Base-by-base conservation (phyloP, 1,140 invertebrate species). In the Cotesia typhae region DNA sequence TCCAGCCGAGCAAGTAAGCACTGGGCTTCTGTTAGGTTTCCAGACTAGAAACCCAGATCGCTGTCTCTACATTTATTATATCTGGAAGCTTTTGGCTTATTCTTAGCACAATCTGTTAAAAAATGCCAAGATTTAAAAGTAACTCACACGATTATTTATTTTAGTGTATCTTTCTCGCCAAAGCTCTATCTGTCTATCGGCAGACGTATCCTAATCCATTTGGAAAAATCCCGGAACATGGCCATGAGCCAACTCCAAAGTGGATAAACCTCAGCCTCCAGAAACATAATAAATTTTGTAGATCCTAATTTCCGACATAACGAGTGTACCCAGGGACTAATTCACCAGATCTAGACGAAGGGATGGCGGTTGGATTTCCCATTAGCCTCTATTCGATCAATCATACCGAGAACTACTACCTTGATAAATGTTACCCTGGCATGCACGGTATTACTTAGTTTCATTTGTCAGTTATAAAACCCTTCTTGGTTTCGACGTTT, bases 141-240 rank as follows among this genome's bases (percentile, higher is more conserved):
- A 9, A 10, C 41, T 47, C 41, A 10, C 41, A 6, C 41, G 41
- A 47, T 47, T 47, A 47, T 47, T 47, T 47, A 47, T 47, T 47
- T 47, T 9, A 41, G 67, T 74, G 63, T 59, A 70, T 52, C 52
- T 74, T 64, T 61, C 17, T 47, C 14, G 12, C 5, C 55, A 36
- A 41, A 51, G 14, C 61, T 10, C 4, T 36, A 38, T 55, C 65
- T 7, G 63, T 70, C 47, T 20, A 65, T 65, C 41, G 38, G 63
- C 63, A 55, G 59, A 36, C 36, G 70, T 47, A 47, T 70, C 37
- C 70, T 70, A 67, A 74, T 74, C 63, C 37, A 70, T 74, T 70
- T 61, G 51, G 53, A 28, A n/a, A 37, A 74, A 70, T 7, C 38
- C 12, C 36, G 9, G 20, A 3, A 20, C 60, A 61, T 74, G 67